Conservation (phyloP, 2,113 vertebrate genomes). For the Sinocyclocheilus anshuiensis region DNA sequence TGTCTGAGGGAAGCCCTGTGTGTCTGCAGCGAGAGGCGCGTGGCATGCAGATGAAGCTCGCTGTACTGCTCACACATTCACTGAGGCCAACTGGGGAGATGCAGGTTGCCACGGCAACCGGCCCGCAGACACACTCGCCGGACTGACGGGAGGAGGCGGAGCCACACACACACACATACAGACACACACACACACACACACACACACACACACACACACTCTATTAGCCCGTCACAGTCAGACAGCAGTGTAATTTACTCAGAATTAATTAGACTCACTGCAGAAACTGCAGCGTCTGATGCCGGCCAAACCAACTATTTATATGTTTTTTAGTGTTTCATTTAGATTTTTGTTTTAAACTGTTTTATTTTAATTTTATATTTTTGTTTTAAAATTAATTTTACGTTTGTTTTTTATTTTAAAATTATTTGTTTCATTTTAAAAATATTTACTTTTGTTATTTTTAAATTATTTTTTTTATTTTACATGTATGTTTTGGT, state of each 20-base stretch:
- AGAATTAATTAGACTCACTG: neutral
- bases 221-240: neutral
- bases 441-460: too few species aligned
- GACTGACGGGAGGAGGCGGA: neutral
- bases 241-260: neutral
- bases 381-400: too few species aligned
- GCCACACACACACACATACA: too few species aligned
- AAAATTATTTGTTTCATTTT: too few species aligned
- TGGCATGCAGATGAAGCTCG: constrained; percentile 55
- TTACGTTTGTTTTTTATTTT: too few species aligned
- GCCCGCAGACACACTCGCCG: constrained; percentile 8
- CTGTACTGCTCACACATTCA: constrained; percentile 10
- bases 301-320: too few species aligned
- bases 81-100: constrained; percentile 24
- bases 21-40: constrained; percentile 52
- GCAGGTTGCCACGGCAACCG: constrained; percentile 62
- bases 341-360: too few species aligned
- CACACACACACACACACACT: constrained; percentile 47
- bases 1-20: neutral
- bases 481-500: too few species aligned
- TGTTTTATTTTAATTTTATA: too few species aligned
- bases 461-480: too few species aligned
- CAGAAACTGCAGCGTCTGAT: neutral
- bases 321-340: too few species aligned
- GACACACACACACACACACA: constrained; percentile 25